Evolutionary conservation across 2,797 vertebrate genomes (phyloP).

Genomic region (Coendou prehensilis): DNA sequence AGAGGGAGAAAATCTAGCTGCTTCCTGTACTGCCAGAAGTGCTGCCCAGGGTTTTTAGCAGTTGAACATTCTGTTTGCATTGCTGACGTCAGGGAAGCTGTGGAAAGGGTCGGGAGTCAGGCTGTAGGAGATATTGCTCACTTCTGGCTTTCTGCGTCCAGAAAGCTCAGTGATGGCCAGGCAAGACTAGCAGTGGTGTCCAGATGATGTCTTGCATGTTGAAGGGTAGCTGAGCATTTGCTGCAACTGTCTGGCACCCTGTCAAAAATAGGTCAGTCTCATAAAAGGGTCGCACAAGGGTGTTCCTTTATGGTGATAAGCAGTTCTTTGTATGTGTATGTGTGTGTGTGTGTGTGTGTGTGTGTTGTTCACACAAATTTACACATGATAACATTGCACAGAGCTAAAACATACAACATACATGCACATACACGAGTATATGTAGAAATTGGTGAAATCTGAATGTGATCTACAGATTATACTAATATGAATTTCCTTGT

Average conservation of each 20-base stretch:
- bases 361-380: neutral
- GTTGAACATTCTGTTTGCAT: neutral
- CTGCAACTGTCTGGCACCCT: neutral
- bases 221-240: neutral
- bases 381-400: neutral
- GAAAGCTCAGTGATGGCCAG: neutral
- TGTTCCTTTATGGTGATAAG: neutral
- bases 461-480: neutral
- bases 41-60: neutral
- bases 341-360: neutral
- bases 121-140: neutral
- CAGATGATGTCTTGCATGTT: neutral
- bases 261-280: neutral
- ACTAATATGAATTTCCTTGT: neutral
- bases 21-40: neutral
- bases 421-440: neutral
- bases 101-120: neutral
- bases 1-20: neutral
- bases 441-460: neutral
- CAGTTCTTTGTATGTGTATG: neutral
- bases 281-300: neutral
- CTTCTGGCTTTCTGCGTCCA: neutral
- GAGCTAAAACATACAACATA: neutral
- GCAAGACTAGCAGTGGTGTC: no score
- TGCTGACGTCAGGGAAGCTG: neutral